Conservation (phyloP, 53 echinoderm and acorn worm species). For the Temnopleurus reevesii region DNA sequence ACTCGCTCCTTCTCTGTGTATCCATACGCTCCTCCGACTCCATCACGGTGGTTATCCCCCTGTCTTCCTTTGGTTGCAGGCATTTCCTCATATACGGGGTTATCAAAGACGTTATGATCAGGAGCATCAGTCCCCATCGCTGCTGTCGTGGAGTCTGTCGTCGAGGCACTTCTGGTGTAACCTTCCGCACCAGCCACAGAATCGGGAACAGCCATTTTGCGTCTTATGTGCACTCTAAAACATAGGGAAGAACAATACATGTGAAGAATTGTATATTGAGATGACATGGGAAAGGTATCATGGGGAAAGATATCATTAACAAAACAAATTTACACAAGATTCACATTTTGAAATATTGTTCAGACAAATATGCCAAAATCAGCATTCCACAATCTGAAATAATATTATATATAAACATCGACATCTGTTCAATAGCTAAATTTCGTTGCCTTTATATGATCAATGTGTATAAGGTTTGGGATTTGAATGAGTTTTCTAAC, state of each 20-base stretch:
- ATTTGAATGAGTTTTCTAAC: no score
- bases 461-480: no score
- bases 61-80: neutral
- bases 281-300: no score
- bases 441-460: no score
- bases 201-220: conserved; percentile 39
- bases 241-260: neutral
- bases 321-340: no score
- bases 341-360: neutral
- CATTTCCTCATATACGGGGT: conserved; percentile 41
- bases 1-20: neutral
- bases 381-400: no score
- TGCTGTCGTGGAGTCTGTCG: neutral
- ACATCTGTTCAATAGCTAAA: no score
- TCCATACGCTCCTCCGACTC: neutral
- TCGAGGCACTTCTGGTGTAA: neutral
- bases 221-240: neutral
- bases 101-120: neutral
- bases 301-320: no score
- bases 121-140: conserved; percentile 11
- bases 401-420: no score
- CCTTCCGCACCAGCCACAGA: conserved; percentile 31
- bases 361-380: no score
- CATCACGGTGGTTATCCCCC: neutral
- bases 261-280: no score